Base-by-base conservation (phyloP, 2,888 invertebrate species). In the Thera obeliscata region DNA sequence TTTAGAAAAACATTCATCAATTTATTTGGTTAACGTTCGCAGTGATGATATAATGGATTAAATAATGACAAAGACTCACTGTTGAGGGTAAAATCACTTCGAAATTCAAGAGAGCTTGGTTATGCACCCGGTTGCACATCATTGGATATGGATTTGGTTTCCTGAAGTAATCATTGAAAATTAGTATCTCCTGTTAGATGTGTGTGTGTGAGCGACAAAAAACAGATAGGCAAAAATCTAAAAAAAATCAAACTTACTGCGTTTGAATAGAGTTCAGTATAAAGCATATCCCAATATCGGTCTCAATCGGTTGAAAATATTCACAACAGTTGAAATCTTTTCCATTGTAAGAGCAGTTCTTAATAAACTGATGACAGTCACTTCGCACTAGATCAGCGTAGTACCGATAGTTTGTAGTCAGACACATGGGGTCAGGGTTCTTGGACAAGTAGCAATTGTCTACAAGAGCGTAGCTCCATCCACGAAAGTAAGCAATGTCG, bases 401-500 rank as follows among this genome's bases (percentile, higher is more conserved):
- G 74, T 94, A 94, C 0, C 93, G 94, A 77, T 95, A 95, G 80
- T 96, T 95, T 0, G 89, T 87, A 50, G 88, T 87, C 6, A 95
- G 95, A 69, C 96, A 96, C n/a, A 94, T 82, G 0, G 89, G 85
- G 56, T 94, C 93, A 0, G 91, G 87, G 3, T 93, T 84, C 5
- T 81, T 78, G 2, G 89, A 84, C 0, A 88, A 87, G 11, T 94
- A 94, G 77, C 96, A 96, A 35, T 95, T 91, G 72, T 95, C 94
- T 0, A 96, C 85, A 0, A 96, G 95, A 72, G 95, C 95, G 81
- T 95, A 96, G n/a, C 95, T 94, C 2, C 94, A 87, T 1, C 96
- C 96, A 3, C 95, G 94, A 79, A 95, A 96, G 82, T 94, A 96
- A 0, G 95, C 95, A 50, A 96, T 94, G 81, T 96, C 96, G 78